Conservation (phyloP, 2,888 invertebrate species). For the Eupithecia subfuscata region DNA sequence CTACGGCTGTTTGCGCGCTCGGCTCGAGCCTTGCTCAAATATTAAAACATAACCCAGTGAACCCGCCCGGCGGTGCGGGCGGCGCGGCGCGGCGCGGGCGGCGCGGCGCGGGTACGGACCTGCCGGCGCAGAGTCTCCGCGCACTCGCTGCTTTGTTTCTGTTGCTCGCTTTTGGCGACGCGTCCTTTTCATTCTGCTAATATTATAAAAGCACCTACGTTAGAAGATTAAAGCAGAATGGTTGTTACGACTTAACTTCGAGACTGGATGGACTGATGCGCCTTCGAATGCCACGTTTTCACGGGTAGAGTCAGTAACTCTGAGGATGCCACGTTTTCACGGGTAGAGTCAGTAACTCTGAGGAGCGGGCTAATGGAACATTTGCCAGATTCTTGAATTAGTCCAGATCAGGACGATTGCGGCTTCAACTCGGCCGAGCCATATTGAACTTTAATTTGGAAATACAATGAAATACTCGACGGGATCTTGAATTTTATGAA, state of each 20-base stretch:
- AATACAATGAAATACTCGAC: constrained; percentile 77
- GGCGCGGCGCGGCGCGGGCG: too few relatives aligned
- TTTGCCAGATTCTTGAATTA: constrained; percentile 29
- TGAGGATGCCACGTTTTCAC: too few relatives aligned
- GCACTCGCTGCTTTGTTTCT: constrained; percentile 18
- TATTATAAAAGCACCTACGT: neutral
- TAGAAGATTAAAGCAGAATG: neutral
- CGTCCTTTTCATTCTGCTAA: constrained; percentile 18
- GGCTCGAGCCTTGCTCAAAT: constrained; percentile 71
- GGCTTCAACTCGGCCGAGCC: constrained; percentile 50
- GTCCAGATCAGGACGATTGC: constrained; percentile 18
- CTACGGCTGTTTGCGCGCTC: constrained; percentile 72
- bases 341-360: neutral
- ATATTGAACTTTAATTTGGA: constrained; percentile 71
- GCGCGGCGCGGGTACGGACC: too few relatives aligned
- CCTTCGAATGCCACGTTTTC: neutral
- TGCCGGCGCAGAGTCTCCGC: constrained; percentile 25
- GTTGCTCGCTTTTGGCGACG: constrained; percentile 20
- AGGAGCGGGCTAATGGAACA: constrained; percentile 10
- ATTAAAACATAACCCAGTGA: constrained; percentile 68
- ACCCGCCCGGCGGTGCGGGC: neutral
- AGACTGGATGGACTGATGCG: neutral
- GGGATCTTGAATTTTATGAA: constrained; percentile 82
- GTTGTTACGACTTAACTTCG: neutral
- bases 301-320: neutral